These are phyloP conservation scores for Tetragonula carbonaria DNA, from an alignment of 2,888 invertebrate genomes.

Conservation along the genomic window DNA sequence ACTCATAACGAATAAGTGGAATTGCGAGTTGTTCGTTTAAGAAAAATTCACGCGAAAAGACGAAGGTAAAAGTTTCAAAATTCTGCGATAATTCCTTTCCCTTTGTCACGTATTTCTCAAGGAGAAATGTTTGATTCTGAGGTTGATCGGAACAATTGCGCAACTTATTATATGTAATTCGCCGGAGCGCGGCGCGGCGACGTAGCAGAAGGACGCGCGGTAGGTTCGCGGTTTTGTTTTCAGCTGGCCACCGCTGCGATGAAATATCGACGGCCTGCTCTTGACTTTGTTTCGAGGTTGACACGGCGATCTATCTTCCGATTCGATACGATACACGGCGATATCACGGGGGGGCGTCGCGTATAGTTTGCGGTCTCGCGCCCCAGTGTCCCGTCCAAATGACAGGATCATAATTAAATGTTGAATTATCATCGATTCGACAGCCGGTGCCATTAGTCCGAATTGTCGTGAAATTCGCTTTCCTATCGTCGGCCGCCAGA, in stretches of 20 bases:
- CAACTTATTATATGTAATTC: constrained; percentile 10
- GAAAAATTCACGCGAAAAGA: too few relatives aligned
- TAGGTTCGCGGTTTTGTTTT: constrained; percentile 35
- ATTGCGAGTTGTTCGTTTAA: too few relatives aligned
- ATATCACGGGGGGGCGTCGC: neutral
- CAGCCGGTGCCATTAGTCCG: constrained; percentile 34
- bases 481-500: constrained; percentile 1
- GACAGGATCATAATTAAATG: constrained; percentile 57
- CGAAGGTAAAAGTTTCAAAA: too few relatives aligned
- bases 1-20: too few relatives aligned
- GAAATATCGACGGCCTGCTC: constrained; percentile 50
- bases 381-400: constrained; percentile 11
- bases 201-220: neutral
- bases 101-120: neutral
- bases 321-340: constrained; percentile 28
- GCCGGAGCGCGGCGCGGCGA: neutral
- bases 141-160: neutral
- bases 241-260: neutral
- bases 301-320: constrained; percentile 48
- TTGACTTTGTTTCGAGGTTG: constrained; percentile 51
- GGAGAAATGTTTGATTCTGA: neutral
- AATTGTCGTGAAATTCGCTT: constrained; percentile 43
- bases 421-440: constrained; percentile 52
- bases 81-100: too few relatives aligned
- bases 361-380: constrained; percentile 41